phyloP scores from a whole-genome alignment of 2,888 invertebrate species.

The Oxyteleia sp. region DNA sequence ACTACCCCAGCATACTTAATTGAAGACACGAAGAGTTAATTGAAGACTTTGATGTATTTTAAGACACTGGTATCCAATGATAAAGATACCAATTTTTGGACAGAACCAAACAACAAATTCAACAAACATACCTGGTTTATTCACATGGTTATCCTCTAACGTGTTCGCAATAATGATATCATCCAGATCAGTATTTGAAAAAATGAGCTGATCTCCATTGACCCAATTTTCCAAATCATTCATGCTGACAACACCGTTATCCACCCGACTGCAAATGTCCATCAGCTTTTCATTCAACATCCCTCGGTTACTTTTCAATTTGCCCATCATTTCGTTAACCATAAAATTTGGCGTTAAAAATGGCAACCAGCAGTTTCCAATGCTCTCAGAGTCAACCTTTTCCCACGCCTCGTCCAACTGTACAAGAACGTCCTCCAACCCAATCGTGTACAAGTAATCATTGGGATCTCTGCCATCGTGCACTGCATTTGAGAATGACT shows the following conservation, averaged over 20 bases:
- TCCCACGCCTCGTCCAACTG: constrained; percentile 43
- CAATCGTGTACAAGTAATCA: not conserved
- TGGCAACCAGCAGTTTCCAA: constrained; percentile 41
- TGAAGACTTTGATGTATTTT: too few relatives aligned
- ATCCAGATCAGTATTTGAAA: constrained; percentile 34
- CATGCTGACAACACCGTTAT: not conserved
- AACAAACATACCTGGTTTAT: constrained; percentile 15
- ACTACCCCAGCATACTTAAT: too few relatives aligned
- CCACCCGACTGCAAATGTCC: not conserved
- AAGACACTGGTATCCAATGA: too few relatives aligned
- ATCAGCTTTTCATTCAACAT: constrained; percentile 11
- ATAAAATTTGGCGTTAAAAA: constrained; percentile 17
- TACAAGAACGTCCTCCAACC: constrained; percentile 2
- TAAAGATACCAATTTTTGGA: too few relatives aligned
- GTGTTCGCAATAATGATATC: constrained; percentile 30
- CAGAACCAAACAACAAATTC: too few relatives aligned
- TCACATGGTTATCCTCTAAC: constrained; percentile 1
- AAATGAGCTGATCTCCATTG: constrained; percentile 34
- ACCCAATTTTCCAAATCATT: constrained; percentile 17
- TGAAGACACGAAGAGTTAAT: too few relatives aligned
- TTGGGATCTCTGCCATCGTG: not conserved
- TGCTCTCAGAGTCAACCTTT: constrained; percentile 9
- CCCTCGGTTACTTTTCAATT: not conserved
- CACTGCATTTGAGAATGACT: not conserved
- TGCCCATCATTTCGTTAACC: not conserved